These are phyloP conservation scores for Crematogaster levior DNA, from an alignment of 2,888 invertebrate species.

Conservation along the genomic window DNA sequence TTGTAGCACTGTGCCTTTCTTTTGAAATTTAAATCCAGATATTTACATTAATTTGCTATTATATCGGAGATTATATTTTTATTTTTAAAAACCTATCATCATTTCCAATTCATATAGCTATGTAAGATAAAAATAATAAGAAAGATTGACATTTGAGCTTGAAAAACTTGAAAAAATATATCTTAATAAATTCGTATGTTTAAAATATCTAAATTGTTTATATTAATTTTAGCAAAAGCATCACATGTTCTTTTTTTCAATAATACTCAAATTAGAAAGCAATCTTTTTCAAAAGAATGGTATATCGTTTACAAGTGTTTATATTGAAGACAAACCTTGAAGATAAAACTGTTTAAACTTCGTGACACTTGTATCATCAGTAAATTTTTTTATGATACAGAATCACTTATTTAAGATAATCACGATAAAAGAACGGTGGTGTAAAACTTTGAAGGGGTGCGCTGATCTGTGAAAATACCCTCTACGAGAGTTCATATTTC, in stretches of 20 bases:
- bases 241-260: background rate
- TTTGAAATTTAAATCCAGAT: background rate
- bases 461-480: slow-evolving; percentile 70
- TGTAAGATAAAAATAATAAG: background rate
- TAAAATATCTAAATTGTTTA: background rate
- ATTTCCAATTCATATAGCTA: background rate
- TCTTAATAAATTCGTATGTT: background rate
- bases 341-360: background rate
- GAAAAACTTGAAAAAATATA: background rate
- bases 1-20: background rate
- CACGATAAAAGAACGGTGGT: slow-evolving; percentile 61
- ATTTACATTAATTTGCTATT: background rate
- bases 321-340: background rate
- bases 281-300: background rate
- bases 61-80: background rate
- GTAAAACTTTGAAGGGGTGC: slow-evolving; percentile 76
- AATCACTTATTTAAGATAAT: slow-evolving; percentile 54
- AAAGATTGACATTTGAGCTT: background rate
- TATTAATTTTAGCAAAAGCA: background rate
- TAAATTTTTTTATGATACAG: slow-evolving; percentile 24
- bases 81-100: background rate
- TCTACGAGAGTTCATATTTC: slow-evolving; percentile 76
- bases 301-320: background rate
- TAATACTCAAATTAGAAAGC: background rate
- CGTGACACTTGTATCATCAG: background rate